phyloP scores from a whole-genome alignment of 2,888 invertebrate genomes.

The Papilio demoleus region DNA sequence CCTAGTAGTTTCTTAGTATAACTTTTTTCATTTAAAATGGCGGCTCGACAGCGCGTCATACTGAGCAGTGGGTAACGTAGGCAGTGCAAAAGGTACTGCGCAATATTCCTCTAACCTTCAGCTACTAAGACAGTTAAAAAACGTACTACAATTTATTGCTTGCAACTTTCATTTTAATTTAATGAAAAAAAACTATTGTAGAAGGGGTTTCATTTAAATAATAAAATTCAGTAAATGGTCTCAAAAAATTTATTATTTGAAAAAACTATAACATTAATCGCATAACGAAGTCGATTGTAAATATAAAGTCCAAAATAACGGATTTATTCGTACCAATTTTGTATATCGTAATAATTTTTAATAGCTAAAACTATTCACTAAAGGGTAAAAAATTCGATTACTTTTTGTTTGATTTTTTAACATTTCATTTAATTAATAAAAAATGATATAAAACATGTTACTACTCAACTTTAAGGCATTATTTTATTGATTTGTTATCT shows the following conservation, averaged over 20 bases:
- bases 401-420: background rate
- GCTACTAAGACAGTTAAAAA: too few species aligned
- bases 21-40: too few species aligned
- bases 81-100: too few species aligned
- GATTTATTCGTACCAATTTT: slow-evolving; percentile 16
- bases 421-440: background rate
- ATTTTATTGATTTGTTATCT: background rate
- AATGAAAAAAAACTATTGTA: too few species aligned
- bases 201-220: too few species aligned
- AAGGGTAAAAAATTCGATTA: background rate
- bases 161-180: too few species aligned
- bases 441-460: background rate
- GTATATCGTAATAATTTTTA: background rate
- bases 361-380: background rate
- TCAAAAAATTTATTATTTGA: background rate
- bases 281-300: background rate
- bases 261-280: background rate
- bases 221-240: too few species aligned
- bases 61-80: too few species aligned
- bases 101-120: too few species aligned
- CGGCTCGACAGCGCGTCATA: too few species aligned
- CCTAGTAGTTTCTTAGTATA: too few species aligned
- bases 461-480: background rate
- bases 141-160: too few species aligned
- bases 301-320: slow-evolving; percentile 11